A percentile compares a stretch with the other conserved stretches of the same genome.
Evolutionary conservation across 1,140 invertebrate genomes (phyloP).

Genomic region (Drosophila yakuba): DNA sequence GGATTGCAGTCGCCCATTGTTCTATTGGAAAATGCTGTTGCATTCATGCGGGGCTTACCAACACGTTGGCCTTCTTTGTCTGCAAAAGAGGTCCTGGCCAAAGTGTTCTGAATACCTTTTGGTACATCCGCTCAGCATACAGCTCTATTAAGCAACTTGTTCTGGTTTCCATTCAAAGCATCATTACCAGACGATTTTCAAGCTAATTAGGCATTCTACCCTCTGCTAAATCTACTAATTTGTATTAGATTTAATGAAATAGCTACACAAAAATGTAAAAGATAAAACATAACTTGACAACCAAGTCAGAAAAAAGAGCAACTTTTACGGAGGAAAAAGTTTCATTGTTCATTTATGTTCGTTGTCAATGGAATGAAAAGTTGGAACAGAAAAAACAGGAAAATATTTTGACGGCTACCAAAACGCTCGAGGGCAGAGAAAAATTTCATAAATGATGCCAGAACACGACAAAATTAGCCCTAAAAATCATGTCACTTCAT

Average conservation of each 20-base stretch:
- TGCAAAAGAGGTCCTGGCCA: neutral
- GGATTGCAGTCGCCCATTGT: conserved; percentile 17
- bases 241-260: neutral
- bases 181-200: neutral
- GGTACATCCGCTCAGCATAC: conserved; percentile 23
- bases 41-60: conserved; percentile 35
- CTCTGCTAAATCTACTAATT: neutral
- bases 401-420: conserved; percentile 24
- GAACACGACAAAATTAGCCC: conserved; percentile 33
- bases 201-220: neutral
- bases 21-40: conserved; percentile 36
- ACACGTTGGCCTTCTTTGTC: conserved; percentile 18
- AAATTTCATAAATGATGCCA: conserved; percentile 60
- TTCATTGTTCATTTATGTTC: conserved; percentile 18
- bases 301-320: conserved; percentile 4
- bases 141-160: conserved; percentile 45
- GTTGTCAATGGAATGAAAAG: neutral
- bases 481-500: conserved; percentile 39
- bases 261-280: neutral
- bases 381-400: conserved; percentile 1
- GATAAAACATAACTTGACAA: neutral
- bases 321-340: conserved; percentile 2
- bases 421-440: conserved; percentile 56
- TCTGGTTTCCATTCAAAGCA: neutral
- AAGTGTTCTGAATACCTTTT: conserved; percentile 11